phyloP scores from a whole-genome alignment of 1,140 invertebrate species.

The Pentalonia nigronervosa region DNA sequence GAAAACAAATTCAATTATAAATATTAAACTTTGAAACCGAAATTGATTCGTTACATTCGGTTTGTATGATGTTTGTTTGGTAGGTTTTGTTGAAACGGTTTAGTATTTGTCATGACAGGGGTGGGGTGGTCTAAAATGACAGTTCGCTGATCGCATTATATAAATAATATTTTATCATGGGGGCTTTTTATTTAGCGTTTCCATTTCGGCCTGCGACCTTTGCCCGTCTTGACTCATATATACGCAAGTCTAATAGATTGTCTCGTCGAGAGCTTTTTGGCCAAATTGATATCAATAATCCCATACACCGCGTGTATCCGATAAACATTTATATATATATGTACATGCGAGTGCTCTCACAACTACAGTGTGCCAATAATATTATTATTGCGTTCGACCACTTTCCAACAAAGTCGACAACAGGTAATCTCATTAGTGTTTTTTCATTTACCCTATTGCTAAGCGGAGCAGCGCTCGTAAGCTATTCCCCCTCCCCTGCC shows the following conservation, averaged over 20 bases:
- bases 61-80: neutral
- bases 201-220: neutral
- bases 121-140: neutral
- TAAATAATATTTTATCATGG: neutral
- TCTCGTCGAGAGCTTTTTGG: neutral
- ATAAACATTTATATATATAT: neutral
- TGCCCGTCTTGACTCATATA: too few relatives aligned
- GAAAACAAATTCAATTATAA: neutral
- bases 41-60: neutral
- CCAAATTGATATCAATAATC: conserved; percentile 40
- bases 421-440: conserved; percentile 36
- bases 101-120: neutral
- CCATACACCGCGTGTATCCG: neutral
- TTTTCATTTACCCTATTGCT: neutral
- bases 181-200: neutral
- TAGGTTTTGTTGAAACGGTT: neutral
- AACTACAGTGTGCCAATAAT: conserved; percentile 6
- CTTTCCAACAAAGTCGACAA: conserved; percentile 48
- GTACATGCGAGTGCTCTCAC: neutral
- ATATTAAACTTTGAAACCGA: conserved; percentile 10
- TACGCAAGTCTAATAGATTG: neutral
- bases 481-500: neutral
- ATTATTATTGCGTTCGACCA: conserved; percentile 5
- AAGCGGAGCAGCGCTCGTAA: neutral
- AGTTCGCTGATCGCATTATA: neutral